A percentile compares a stretch with the other conserved stretches of the same genome.
Evolutionary conservation across 2,888 invertebrate genomes (phyloP).

Genomic region (Xylota segnis): DNA sequence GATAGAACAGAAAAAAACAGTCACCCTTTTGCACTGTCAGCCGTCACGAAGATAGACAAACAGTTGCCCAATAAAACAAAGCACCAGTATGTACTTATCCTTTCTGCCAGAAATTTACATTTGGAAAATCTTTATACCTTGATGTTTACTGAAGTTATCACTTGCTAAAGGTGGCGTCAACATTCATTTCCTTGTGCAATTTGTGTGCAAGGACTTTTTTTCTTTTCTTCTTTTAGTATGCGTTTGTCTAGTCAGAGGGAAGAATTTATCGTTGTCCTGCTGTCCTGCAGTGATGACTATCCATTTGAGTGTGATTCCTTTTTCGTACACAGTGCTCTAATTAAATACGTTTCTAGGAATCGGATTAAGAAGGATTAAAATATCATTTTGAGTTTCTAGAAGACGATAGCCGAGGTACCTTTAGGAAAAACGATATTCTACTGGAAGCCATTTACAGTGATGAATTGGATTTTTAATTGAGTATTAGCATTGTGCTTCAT

Average conservation of each 20-base stretch:
- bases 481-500: slow-evolving; percentile 3
- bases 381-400: neutral
- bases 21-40: slow-evolving; percentile 32
- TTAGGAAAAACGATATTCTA: slow-evolving; percentile 5
- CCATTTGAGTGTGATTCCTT: neutral
- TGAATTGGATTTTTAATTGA: slow-evolving; percentile 2
- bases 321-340: neutral
- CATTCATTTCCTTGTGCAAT: slow-evolving; percentile 13
- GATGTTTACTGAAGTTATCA: slow-evolving; percentile 32
- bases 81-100: slow-evolving; percentile 38
- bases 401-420: neutral
- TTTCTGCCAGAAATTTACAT: slow-evolving; percentile 55
- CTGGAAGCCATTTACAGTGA: slow-evolving; percentile 3
- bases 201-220: neutral
- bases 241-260: slow-evolving; percentile 5
- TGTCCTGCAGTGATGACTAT: slow-evolving; percentile 1
- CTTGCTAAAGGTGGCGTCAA: slow-evolving; percentile 20
- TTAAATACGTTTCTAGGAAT: neutral
- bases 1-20: slow-evolving; percentile 46
- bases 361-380: slow-evolving; percentile 12
- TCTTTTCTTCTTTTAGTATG: neutral
- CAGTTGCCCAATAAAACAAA: slow-evolving; percentile 15
- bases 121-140: slow-evolving; percentile 18
- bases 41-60: slow-evolving; percentile 52
- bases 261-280: slow-evolving; percentile 2